These are phyloP conservation scores for Galbula dea DNA, from an alignment of 2,113 vertebrate genomes.

Conservation along the genomic window DNA sequence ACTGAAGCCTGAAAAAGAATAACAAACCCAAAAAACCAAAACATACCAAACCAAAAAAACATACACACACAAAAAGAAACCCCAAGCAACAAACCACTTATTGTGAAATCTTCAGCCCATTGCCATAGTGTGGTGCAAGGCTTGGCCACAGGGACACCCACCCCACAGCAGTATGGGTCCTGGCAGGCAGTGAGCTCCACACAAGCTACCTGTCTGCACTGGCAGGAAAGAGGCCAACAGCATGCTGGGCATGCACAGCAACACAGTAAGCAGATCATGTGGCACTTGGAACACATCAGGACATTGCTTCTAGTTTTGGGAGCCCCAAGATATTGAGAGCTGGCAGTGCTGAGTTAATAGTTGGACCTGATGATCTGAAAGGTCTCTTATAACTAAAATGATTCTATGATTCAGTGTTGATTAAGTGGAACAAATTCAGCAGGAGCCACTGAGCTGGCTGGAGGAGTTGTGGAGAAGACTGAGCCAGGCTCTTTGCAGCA, in stretches of 20 bases:
- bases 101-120: neutral
- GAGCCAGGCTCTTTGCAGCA: neutral
- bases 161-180: fast-evolving
- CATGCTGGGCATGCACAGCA: neutral
- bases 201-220: neutral
- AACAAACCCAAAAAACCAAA: neutral
- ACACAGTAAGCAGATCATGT: neutral
- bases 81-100: neutral
- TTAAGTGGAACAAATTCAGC: neutral
- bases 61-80: no score
- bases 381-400: no score
- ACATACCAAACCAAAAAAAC: no score
- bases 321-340: neutral
- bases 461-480: neutral
- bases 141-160: neutral
- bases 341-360: no score
- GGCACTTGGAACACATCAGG: neutral
- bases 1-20: neutral
- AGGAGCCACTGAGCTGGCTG: neutral
- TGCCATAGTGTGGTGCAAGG: neutral
- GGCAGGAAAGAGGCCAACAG: neutral
- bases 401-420: neutral
- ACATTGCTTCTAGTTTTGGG: neutral
- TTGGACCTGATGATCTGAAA: no score
- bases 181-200: neutral